phyloP scores from a whole-genome alignment of 2,113 vertebrate species.

The Macquaria australasica region DNA sequence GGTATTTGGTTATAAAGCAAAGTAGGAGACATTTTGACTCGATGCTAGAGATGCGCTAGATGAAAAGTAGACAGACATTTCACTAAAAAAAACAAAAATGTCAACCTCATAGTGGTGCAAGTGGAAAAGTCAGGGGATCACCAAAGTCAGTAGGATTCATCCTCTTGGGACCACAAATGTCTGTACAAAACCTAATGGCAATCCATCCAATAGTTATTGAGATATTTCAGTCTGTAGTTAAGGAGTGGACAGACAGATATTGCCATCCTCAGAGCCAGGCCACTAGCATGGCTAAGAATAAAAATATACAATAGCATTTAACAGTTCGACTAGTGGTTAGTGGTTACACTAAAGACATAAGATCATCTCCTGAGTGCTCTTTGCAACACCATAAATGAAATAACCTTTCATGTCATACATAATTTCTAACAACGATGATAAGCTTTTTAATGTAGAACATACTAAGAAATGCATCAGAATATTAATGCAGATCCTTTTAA shows the following conservation, averaged over 20 bases:
- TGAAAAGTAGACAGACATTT: neutral
- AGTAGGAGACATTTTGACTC: neutral
- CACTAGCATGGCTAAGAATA: neutral
- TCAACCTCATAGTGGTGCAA: neutral
- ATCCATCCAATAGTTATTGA: neutral
- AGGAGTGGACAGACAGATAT: neutral
- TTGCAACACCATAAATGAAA: constrained; percentile 22
- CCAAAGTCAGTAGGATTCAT: neutral
- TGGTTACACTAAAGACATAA: neutral
- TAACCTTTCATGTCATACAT: constrained; percentile 36
- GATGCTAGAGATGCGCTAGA: neutral
- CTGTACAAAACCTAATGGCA: neutral
- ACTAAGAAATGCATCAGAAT: constrained; percentile 25
- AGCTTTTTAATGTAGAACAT: constrained; percentile 30
- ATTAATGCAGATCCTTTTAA: constrained; percentile 53
- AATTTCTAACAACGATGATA: constrained; percentile 21
- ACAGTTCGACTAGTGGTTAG: neutral
- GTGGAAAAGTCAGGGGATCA: no score
- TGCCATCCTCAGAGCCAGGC: no score
- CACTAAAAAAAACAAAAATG: neutral
- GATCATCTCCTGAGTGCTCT: constrained; percentile 6
- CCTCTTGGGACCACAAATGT: neutral
- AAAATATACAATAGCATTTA: constrained; percentile 1
- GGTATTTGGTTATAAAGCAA: neutral
- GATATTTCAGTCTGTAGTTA: neutral